Evolutionary conservation across 2,797 vertebrate genomes (phyloP).

Genomic region (Liasis olivaceus): DNA sequence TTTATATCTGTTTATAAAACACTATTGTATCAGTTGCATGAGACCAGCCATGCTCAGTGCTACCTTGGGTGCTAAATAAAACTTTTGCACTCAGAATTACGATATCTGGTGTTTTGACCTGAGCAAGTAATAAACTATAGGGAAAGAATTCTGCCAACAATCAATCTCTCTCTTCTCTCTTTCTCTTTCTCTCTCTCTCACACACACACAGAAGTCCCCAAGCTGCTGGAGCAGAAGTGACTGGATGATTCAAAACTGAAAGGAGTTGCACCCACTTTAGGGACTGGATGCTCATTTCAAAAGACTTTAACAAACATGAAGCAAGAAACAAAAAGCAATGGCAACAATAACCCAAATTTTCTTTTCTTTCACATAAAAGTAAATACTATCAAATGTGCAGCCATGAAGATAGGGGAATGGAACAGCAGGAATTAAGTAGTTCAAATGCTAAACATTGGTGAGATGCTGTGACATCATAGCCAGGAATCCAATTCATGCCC

Average conservation of each 20-base stretch:
- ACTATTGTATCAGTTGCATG: not conserved
- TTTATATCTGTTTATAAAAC: not conserved
- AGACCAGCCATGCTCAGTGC: not conserved
- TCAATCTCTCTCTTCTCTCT: not conserved
- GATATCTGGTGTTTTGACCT: not conserved
- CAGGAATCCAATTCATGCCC: not conserved
- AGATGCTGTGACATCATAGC: not conserved
- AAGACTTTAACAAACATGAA: not conserved
- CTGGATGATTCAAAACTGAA: not conserved
- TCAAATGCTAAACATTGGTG: not conserved
- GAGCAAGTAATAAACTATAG: not conserved
- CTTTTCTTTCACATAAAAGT: not conserved
- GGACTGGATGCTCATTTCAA: not conserved
- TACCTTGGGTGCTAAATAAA: not conserved
- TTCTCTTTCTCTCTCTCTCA: too few relatives aligned
- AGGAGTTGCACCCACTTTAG: not conserved
- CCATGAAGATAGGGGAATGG: not conserved
- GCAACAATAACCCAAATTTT: not conserved
- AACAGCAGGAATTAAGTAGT: not conserved
- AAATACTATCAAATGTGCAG: not conserved
- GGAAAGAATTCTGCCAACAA: not conserved
- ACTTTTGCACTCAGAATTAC: not conserved
- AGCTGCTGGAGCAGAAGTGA: not conserved
- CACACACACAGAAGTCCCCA: not conserved
- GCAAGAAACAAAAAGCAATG: not conserved